These are phyloP conservation scores for Micromussa lordhowensis DNA, from an alignment of 92 coral and sea anemone genomes.

Conservation along the genomic window DNA sequence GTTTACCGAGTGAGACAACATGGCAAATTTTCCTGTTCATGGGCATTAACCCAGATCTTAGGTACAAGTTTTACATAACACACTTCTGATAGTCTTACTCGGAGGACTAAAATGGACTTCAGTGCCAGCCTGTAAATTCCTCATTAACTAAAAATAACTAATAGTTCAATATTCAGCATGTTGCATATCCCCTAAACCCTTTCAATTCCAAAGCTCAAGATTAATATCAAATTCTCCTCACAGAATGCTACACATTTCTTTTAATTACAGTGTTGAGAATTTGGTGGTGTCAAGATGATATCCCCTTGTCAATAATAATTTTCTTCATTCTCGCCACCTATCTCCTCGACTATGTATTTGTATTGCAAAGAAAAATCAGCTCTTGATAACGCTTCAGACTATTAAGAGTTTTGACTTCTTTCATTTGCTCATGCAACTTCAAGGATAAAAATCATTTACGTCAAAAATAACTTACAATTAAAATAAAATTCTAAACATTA, in stretches of 20 bases:
- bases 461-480: conserved; percentile 36
- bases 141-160: neutral
- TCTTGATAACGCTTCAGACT: neutral
- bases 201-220: conserved; percentile 1
- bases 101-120: conserved; percentile 1
- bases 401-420: neutral
- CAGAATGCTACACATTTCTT: neutral
- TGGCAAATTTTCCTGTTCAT: neutral
- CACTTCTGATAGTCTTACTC: neutral
- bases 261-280: neutral
- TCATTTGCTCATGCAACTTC: neutral
- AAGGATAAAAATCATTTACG: neutral
- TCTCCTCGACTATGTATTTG: neutral
- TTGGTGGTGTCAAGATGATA: neutral
- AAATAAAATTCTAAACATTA: neutral
- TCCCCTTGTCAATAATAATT: neutral
- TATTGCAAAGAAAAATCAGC: neutral
- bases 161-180: neutral
- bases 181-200: neutral
- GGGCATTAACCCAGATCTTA: neutral
- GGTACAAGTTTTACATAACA: neutral
- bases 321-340: neutral
- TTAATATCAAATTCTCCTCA: neutral
- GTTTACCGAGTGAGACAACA: neutral
- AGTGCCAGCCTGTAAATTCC: conserved; percentile 25